Base-by-base conservation (phyloP, 2,113 vertebrate species). In the Lasiurus cinereus region DNA sequence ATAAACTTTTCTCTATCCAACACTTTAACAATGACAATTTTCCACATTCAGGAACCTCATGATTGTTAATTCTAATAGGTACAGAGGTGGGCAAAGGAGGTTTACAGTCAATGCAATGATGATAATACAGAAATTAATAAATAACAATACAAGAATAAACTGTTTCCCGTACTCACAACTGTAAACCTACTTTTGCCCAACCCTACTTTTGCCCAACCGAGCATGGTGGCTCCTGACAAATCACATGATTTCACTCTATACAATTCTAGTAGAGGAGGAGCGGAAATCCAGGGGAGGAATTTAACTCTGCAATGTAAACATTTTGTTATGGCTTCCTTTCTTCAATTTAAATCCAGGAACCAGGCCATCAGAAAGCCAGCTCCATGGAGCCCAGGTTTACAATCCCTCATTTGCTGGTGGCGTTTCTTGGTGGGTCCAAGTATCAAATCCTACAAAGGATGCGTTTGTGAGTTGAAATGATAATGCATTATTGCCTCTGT, bases 301-400 rank as follows among this genome's bases (percentile, higher is more conserved):
- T 83, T 69, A 59, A 78, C 33, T 92, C 33, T 92, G 15, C 36
- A 4, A 77, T 74, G 29, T 27, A 70, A 69, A 83, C 15, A 27
- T 92, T 90, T 83, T 59, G n/a, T 72, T 52, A 52, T 14, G n/a
- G 62, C 73, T 94, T 88, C 43, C 52, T 94, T 64, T 64, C 91
- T 91, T 33, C 39, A n/a, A 29, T 78, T 66, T 31, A 90, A 62
- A 86, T 52, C 29, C 15, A 46, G 33, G 69, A 64, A 48, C 72
- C 48, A 69, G 62, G 21, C 9, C 3, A 9, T 74, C 83, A 93
- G 67, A 92, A 69, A 93, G 19, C 31, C 50, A 66, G 8, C 31
- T 33, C 54, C 39, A 24, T 21, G 18, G 56, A 78, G 36, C 62
- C 85, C 9, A 50, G 56, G n/a, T 64, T 69, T 70, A n/a, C 19